Base-by-base conservation (phyloP, 2,797 vertebrate species). In the Myotis pilosus region DNA sequence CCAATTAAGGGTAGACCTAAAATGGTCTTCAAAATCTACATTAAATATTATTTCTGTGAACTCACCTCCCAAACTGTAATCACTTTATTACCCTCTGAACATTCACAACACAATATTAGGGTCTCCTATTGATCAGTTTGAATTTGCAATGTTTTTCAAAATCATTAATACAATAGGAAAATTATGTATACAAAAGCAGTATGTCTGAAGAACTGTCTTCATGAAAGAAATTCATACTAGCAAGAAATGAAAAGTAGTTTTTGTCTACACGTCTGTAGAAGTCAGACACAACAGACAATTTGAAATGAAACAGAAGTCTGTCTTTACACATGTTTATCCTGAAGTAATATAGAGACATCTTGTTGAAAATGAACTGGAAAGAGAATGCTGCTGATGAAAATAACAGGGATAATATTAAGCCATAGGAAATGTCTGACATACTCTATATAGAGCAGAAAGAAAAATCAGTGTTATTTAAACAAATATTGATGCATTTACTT, bases 221-320 rank as follows among this genome's bases (percentile, higher is more conserved):
- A 80, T 66, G 20, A 72, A 49, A 13, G 13, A 89, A 84, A 68
- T 41, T 25, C 9, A 51, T 25, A 28, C 36, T 22, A 94, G 9
- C 62, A 87, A 91, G 47, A 92, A 72, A 80, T 53, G 25, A 55
- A 66, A 78, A 57, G 19, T 23, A 49, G 30, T 47, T 33, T 72
- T 84, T 92, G 55, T 89, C 94, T 88, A 41, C 10, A 53, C 19
- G 30, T 90, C 8, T 88, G 33, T 36, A 95, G 90, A 87, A 95
- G 11, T 66, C 30, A 85, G 55, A 68, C 19, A 91, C 8, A 68
- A 13, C 8, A 69, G 20, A 60, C 3, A 20, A 66, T 87, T 38
- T 91, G 30, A 94, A 96, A 60, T 87, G 57, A 80, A 76, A 87
- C 8, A 75, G 47, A 76, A 57, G 10, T 57, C n/a, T 75, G 5